These are phyloP conservation scores for Ectemnius continuus DNA, from an alignment of 2,888 invertebrate species.

Conservation along the genomic window DNA sequence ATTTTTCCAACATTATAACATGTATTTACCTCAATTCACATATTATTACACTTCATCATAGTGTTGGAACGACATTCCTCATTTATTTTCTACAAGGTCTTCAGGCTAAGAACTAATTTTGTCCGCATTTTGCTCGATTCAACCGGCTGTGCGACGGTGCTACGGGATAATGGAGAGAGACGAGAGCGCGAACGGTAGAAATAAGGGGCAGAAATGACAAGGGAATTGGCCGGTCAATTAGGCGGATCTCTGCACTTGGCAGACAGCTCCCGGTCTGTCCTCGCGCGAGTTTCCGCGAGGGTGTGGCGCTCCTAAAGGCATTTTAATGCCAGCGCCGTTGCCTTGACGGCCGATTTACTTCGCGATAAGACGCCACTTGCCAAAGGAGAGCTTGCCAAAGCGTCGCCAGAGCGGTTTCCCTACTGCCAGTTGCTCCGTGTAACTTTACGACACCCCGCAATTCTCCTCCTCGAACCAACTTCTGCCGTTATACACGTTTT, in stretches of 20 bases:
- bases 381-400: constrained; percentile 39
- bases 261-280: neutral
- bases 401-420: constrained; percentile 12
- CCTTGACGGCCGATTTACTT: constrained; percentile 36
- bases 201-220: neutral
- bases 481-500: neutral
- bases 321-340: constrained; percentile 23
- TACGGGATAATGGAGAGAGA: neutral
- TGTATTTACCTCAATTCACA: no score
- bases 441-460: neutral
- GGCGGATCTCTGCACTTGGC: constrained; percentile 27
- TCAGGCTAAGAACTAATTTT: no score
- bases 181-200: neutral
- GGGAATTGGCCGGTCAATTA: constrained; percentile 34
- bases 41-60: no score
- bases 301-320: constrained; percentile 13
- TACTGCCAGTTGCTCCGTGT: neutral
- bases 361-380: constrained; percentile 34
- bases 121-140: no score
- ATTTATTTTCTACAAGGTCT: no score
- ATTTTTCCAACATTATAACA: no score
- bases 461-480: no score
- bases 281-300: neutral
- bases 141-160: no score
- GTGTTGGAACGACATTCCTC: no score